Base-by-base conservation (phyloP, 2,888 invertebrate genomes). In the Lobophora halterata region DNA sequence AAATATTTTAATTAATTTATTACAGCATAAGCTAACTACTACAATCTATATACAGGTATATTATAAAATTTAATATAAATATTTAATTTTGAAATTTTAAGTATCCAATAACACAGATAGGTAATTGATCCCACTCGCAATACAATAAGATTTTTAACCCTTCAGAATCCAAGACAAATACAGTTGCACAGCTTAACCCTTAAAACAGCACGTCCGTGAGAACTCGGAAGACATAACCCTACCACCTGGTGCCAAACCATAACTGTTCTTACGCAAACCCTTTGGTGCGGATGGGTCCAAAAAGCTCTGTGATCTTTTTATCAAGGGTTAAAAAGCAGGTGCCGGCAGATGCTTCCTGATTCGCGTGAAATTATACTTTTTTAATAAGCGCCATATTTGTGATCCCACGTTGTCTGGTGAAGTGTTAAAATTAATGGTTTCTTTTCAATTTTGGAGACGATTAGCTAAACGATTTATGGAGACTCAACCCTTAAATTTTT, bases 331-430 rank as follows among this genome's bases (percentile, higher is more conserved):
- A 55, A 59, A 61, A 65, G 73, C 83, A 85, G 87, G 86, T 85
- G 86, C 63, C 65, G 71, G 74, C 82, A 85, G 83, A 81, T 83
- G 85, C 72, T 68, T 68, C 69, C 67, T 78, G 73, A 85, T 82
- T 65, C 74, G 77, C 87, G 81, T 86, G 80, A 86, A 87, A 87
- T 86, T 77, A 76, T 80, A 63, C 75, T 72, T 75, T 60, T 61
- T 56, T 62, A 52, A 40, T 49, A 50, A 43, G 25, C 45, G 49
- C 55, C 61, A 61, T 59, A 55, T 63, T 65, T 57, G 44, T 66
- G 61, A 71, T 72, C 81, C 63, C 78, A 79, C 78, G 78, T 66
- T 42, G 65, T 38, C 60, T 70, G 76, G 71, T 81, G 78, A 80
- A 64, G 77, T 80, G 85, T 85, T 64, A 79, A 76, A 77, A 81